Evolutionary conservation across 2,888 invertebrate species (phyloP).

Genomic region (Volucella bombylans): DNA sequence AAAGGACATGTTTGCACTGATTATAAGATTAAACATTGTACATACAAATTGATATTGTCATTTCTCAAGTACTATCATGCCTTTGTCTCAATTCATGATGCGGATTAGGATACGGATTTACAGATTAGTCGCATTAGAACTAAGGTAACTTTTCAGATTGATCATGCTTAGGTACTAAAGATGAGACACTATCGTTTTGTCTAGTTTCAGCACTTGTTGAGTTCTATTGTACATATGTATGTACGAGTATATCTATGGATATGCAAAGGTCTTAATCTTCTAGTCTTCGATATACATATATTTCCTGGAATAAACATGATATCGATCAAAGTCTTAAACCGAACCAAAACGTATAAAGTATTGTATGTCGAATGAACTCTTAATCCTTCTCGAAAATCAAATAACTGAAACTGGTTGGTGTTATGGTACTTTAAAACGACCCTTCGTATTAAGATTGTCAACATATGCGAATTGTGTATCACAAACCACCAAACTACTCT

Average conservation of each 20-base stretch:
- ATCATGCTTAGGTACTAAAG: conserved; percentile 53
- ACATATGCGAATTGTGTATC: conserved; percentile 59
- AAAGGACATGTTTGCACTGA: conserved; percentile 83
- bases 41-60: conserved; percentile 82
- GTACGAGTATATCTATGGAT: conserved; percentile 25
- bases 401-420: conserved; percentile 21
- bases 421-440: conserved; percentile 11
- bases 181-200: conserved; percentile 59
- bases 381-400: conserved; percentile 52
- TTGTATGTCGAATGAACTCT: conserved; percentile 52
- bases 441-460: conserved; percentile 49
- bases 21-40: conserved; percentile 82
- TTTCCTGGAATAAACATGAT: conserved; percentile 52
- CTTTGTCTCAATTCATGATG: conserved; percentile 76
- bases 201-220: conserved; percentile 35
- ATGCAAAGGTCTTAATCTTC: conserved; percentile 29
- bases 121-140: conserved; percentile 74
- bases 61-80: conserved; percentile 80
- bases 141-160: conserved; percentile 65
- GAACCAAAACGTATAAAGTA: background rate
- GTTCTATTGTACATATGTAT: too few species aligned
- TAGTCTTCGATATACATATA: conserved; percentile 31
- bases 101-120: conserved; percentile 79
- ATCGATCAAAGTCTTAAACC: conserved; percentile 48
- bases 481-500: conserved; percentile 26